Evolutionary conservation across 1,140 invertebrate genomes (phyloP), one percentile per base, ranked within the genome.

Genomic region (Drosophila ambigua): DNA sequence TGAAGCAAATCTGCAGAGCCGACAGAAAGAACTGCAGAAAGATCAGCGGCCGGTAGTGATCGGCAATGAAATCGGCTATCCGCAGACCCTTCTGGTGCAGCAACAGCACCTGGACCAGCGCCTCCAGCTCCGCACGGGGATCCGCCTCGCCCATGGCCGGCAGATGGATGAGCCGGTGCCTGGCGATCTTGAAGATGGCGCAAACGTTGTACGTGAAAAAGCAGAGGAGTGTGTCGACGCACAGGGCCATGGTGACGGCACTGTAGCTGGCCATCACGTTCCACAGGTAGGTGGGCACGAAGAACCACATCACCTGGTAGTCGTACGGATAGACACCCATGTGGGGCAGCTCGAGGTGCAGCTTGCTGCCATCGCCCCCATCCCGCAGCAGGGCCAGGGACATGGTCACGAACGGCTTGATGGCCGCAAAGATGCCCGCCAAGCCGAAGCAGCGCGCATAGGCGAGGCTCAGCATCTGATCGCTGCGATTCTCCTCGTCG

Each of bases 191-290:
- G n/a, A 88, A 88, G 2, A 88, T 50, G 23, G 83, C 83, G 9
- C 83, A 89, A 13, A 88, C 79, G 46, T 90, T 83, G 54, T 90
- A 89, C 0, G 80, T 80, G 11, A 84, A 77, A 0, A 82, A 82
- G 7, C 74, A 83, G 1, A 88, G 69, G n/a, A 88, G 28, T 0
- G 85, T 77, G 44, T 88, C 83, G 61, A 88, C 78, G 50, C 79
- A 82, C 11, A 88, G 28, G 0, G 80, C 64, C 79, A 89, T 79
- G 7, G 64, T 68, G 2, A 87, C 80, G 0, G 85, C 80, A n/a
- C 64, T 74, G 2, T 80, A 84, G 49, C 72, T 77, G 77, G 67
- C 77, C 58, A 73, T 26, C 15, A 79, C 28, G 23, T 90, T 89
- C 84, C 83, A 88, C 5, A 84, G 8, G 15, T 80, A 88, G 28